Conservation (phyloP, 2,888 invertebrate species). For the Leucoma salicis region DNA sequence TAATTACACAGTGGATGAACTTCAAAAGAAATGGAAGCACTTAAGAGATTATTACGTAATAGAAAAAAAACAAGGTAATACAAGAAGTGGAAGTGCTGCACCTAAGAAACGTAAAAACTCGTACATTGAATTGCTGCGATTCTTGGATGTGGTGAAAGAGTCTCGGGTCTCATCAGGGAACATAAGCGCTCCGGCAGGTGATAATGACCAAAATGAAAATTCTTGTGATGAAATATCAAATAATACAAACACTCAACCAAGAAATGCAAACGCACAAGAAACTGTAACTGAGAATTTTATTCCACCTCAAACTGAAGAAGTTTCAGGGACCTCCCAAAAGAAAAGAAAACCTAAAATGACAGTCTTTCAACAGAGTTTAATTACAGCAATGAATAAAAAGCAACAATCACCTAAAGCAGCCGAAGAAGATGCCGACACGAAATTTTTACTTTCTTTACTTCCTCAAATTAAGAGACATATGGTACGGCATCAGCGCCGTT, state of each 20-base stretch:
- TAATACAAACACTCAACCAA: constrained; percentile 24
- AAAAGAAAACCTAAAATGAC: constrained; percentile 20
- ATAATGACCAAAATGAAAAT: constrained; percentile 22
- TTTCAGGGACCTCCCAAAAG: constrained; percentile 19
- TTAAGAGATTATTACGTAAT: constrained; percentile 21
- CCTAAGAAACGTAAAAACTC: too few species aligned
- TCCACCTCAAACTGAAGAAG: constrained; percentile 18
- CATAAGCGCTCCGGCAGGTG: constrained; percentile 18
- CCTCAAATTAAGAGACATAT: constrained; percentile 11
- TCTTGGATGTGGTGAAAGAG: constrained; percentile 19
- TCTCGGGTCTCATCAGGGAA: too few species aligned
- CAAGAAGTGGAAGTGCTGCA: too few species aligned
- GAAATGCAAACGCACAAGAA: constrained; percentile 17
- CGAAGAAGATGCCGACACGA: constrained; percentile 13
- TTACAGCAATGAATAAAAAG: constrained; percentile 21
- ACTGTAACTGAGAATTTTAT: constrained; percentile 18
- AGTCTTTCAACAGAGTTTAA: constrained; percentile 24
- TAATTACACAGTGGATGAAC: constrained; percentile 21
- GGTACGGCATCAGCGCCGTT: too few species aligned
- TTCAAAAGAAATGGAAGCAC: constrained; percentile 23
- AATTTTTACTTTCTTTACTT: constrained; percentile 25
- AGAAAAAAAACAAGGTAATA: too few species aligned
- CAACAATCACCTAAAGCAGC: constrained; percentile 18
- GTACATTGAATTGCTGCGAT: too few species aligned
- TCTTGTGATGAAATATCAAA: constrained; percentile 26